Percentiles rank a stretch among this genome's conserved stretches.
Evolutionary conservation across 2,888 invertebrate genomes (phyloP).

Genomic region (Cephus rjabovi): DNA sequence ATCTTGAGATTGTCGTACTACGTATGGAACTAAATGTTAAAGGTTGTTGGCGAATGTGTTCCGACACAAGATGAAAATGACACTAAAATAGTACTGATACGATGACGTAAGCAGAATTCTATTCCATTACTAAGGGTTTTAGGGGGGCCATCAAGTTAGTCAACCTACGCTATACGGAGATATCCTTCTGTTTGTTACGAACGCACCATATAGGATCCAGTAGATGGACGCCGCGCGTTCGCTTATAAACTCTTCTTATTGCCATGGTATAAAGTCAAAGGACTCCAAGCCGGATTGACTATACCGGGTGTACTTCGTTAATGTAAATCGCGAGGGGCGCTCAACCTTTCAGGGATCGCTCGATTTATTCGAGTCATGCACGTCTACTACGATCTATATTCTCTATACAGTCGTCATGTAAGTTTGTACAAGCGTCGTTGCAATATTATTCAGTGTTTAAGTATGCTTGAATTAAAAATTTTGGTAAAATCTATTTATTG

Average conservation of each 20-base stretch:
- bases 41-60: neutral
- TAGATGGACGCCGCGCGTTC: neutral
- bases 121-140: neutral
- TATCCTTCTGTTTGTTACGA: constrained; percentile 2
- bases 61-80: neutral
- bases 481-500: too few relatives aligned
- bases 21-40: neutral
- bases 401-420: neutral
- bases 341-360: neutral
- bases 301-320: neutral
- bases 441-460: neutral
- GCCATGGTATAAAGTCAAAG: constrained; percentile 5
- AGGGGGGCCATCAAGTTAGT: neutral
- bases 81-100: neutral
- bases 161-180: neutral
- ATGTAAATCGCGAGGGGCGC: neutral
- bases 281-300: neutral
- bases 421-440: neutral
- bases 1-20: neutral
- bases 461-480: neutral
- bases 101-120: neutral
- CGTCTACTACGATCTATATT: neutral
- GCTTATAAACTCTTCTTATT: constrained; percentile 5
- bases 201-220: neutral
- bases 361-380: neutral